phyloP scores from a whole-genome alignment of 2,797 vertebrate species.

The Malacoctenus gilli region DNA sequence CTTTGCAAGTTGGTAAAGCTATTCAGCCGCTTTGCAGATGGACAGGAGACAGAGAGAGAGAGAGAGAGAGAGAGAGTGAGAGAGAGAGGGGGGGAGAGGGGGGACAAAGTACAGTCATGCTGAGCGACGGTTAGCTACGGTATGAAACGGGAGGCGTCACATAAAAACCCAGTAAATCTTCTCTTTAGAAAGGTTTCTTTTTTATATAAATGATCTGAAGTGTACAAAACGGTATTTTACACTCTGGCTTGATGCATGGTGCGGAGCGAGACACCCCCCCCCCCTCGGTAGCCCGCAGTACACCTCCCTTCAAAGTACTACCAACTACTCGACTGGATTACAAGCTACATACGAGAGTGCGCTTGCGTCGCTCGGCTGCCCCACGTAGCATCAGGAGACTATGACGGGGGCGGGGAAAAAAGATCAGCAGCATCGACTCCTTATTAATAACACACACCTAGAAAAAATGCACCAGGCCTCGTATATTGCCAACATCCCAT shows the following conservation, averaged over 20 bases:
- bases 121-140: slow-evolving; percentile 79
- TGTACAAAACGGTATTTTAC: slow-evolving; percentile 86
- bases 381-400: slow-evolving; percentile 77
- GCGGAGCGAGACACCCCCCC: slow-evolving; percentile 72
- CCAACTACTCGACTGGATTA: slow-evolving; percentile 79
- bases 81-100: slow-evolving; percentile 37
- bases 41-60: slow-evolving; percentile 68
- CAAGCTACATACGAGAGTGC: slow-evolving; percentile 74
- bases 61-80: slow-evolving; percentile 34
- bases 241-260: slow-evolving; percentile 76
- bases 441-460: slow-evolving; percentile 72
- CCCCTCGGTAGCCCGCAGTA: slow-evolving; percentile 74
- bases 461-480: slow-evolving; percentile 72
- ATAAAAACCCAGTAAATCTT: slow-evolving; percentile 81
- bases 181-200: slow-evolving; percentile 83
- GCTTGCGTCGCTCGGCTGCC: slow-evolving; percentile 63
- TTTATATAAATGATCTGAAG: slow-evolving; percentile 85
- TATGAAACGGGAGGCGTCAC: slow-evolving; percentile 79
- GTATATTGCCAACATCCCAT: slow-evolving; percentile 74
- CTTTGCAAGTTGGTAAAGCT: slow-evolving; percentile 72
- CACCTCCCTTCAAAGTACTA: slow-evolving; percentile 76
- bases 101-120: slow-evolving; percentile 80
- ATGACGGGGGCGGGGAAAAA: slow-evolving; percentile 64
- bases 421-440: slow-evolving; percentile 78
- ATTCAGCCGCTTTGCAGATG: slow-evolving; percentile 71